Percentiles rank a stretch among this genome's conserved stretches.
Evolutionary conservation across 2,888 invertebrate species (phyloP).

Genomic region (Drosophila ezoana): DNA sequence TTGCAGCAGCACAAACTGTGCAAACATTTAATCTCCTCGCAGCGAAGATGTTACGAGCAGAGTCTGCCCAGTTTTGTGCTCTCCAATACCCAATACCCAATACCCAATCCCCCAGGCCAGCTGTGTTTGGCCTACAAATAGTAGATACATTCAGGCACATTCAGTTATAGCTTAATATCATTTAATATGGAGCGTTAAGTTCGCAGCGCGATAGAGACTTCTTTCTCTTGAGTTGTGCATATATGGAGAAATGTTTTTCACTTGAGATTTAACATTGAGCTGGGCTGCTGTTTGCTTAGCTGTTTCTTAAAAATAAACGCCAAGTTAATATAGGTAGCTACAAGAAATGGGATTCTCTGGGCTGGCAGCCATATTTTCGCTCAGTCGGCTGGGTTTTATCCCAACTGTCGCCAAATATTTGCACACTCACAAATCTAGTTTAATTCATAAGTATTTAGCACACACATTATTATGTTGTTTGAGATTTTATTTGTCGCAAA

Average conservation of each 20-base stretch:
- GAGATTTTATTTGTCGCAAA: conserved; percentile 64
- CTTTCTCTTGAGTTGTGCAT: background rate
- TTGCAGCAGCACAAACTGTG: conserved; percentile 76
- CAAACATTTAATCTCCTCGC: conserved; percentile 78
- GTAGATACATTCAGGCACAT: background rate
- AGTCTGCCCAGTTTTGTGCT: conserved; percentile 16
- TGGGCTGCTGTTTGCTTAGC: conserved; percentile 58
- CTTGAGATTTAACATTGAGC: conserved; percentile 75
- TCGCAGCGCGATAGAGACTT: background rate
- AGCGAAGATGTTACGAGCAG: conserved; percentile 70
- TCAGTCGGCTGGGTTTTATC: conserved; percentile 56
- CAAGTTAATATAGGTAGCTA: conserved; percentile 16
- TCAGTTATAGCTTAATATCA: conserved; percentile 27
- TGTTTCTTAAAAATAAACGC: conserved; percentile 60
- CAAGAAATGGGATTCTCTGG: conserved; percentile 1
- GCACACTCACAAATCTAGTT: conserved; percentile 75
- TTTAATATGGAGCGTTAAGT: conserved; percentile 23
- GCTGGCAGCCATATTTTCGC: conserved; percentile 10
- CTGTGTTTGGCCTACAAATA: conserved; percentile 39
- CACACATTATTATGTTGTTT: conserved; percentile 56
- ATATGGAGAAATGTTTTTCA: conserved; percentile 46
- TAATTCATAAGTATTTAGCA: conserved; percentile 74
- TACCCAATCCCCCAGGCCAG: conserved; percentile 18
- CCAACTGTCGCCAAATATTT: conserved; percentile 68
- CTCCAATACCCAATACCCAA: conserved; percentile 12